Evolutionary conservation across 2,797 vertebrate genomes (phyloP).

Genomic region (Atherinosoma microstoma): DNA sequence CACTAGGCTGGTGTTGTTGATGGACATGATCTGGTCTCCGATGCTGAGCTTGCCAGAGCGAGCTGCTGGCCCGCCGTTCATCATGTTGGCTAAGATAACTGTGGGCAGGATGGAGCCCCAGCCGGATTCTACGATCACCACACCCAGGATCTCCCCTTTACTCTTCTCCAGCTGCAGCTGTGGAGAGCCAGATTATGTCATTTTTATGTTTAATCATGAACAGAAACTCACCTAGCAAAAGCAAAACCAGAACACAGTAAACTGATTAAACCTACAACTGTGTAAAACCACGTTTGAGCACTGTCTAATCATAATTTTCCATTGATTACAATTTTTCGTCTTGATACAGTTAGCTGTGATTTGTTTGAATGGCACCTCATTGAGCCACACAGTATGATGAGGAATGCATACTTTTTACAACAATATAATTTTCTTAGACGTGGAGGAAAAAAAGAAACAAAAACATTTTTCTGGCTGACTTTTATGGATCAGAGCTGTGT

Average conservation of each 20-base stretch:
- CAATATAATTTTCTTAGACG: not conserved
- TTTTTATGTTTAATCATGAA: slow-evolving; percentile 4
- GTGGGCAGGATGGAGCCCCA: slow-evolving; percentile 99
- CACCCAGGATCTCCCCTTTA: slow-evolving; percentile 97
- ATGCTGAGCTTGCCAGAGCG: slow-evolving; percentile 98
- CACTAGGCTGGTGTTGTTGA: slow-evolving; percentile 98
- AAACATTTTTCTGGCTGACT: not conserved
- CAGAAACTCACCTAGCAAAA: not conserved
- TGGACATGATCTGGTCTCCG: slow-evolving; percentile 99
- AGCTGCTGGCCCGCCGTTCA: slow-evolving; percentile 96
- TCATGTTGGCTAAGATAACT: slow-evolving; percentile 99
- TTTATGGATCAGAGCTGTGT: slow-evolving; percentile 4
- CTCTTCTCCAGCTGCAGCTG: slow-evolving; percentile 97
- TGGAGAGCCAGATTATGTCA: slow-evolving; percentile 14
- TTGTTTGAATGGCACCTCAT: not conserved
- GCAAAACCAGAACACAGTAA: not conserved
- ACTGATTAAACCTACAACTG: not conserved
- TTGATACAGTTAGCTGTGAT: not conserved
- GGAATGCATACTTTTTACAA: not conserved
- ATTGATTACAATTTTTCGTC: too few species aligned
- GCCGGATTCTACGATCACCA: slow-evolving; percentile 98
- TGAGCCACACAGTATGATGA: not conserved
- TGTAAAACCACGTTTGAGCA: not conserved
- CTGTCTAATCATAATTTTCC: not conserved
- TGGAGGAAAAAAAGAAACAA: not conserved